Percentiles rank a stretch among this genome's conserved stretches.
Evolutionary conservation across 1,140 invertebrate species (phyloP).

Genomic region (Drosophila takahashii): DNA sequence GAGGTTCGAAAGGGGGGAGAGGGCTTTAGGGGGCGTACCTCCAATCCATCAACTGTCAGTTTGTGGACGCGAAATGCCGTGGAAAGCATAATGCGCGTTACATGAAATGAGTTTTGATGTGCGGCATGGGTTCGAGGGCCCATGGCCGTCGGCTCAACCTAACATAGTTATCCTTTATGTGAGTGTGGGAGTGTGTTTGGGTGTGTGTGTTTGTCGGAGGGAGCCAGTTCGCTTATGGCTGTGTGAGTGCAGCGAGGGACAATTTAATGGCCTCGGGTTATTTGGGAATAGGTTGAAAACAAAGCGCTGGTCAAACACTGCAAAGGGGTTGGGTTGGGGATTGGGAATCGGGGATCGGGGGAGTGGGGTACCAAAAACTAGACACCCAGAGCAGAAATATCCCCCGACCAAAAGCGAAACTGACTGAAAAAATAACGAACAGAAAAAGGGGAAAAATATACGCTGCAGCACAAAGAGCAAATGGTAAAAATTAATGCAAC

Average conservation of each 20-base stretch:
- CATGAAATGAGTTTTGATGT: slow-evolving; percentile 79
- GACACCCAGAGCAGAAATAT: slow-evolving; percentile 39
- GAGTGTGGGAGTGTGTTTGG: not conserved
- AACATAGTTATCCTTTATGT: slow-evolving; percentile 49
- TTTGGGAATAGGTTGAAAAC: slow-evolving; percentile 59
- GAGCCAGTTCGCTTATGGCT: not conserved
- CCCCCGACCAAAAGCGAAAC: slow-evolving; percentile 25
- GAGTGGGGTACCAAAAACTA: slow-evolving; percentile 23
- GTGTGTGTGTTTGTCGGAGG: not conserved
- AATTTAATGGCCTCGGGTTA: slow-evolving; percentile 60
- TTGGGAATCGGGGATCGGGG: slow-evolving; percentile 4
- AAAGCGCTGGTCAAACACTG: slow-evolving; percentile 53
- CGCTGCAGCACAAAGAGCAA: slow-evolving; percentile 59
- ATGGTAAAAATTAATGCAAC: slow-evolving; percentile 67
- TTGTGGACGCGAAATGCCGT: slow-evolving; percentile 74
- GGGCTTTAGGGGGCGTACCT: slow-evolving; percentile 16
- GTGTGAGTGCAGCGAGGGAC: slow-evolving; percentile 41
- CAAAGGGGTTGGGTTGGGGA: not conserved
- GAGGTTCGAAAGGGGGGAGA: not conserved
- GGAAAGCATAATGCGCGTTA: slow-evolving; percentile 78
- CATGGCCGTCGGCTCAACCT: slow-evolving; percentile 41
- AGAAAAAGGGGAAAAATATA: slow-evolving; percentile 24
- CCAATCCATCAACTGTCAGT: slow-evolving; percentile 67
- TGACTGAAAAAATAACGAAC: slow-evolving; percentile 31
- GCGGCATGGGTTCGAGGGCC: slow-evolving; percentile 48